Conservation (phyloP, 2,797 vertebrate species). For the Diplodus sargus region DNA sequence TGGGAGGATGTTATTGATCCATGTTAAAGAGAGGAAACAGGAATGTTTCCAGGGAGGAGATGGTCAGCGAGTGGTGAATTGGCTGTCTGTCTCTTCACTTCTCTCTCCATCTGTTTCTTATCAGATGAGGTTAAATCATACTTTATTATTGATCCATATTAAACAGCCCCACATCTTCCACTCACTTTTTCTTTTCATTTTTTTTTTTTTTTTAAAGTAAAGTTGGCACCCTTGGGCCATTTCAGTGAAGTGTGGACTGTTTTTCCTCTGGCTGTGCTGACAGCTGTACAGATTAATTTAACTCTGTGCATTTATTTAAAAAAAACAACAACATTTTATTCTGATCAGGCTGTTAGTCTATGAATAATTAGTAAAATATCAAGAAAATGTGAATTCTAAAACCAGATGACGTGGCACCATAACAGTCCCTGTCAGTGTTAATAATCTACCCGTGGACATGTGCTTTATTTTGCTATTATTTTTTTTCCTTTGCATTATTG, state of each 20-base stretch:
- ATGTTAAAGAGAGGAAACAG: slow-evolving; percentile 66
- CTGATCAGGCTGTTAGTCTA: slow-evolving; percentile 25
- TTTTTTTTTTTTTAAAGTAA: slow-evolving; percentile 29
- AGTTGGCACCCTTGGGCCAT: slow-evolving; percentile 38
- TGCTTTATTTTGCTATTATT: slow-evolving; percentile 40
- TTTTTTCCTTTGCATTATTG: slow-evolving; percentile 38
- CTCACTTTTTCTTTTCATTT: slow-evolving; percentile 9
- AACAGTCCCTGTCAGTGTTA: slow-evolving; percentile 55
- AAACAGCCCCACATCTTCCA: slow-evolving; percentile 37
- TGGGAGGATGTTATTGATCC: slow-evolving; percentile 65
- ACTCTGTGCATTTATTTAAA: slow-evolving; percentile 14
- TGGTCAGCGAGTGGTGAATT: slow-evolving; percentile 25
- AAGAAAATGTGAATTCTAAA: slow-evolving; percentile 17
- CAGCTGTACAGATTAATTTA: slow-evolving; percentile 34
- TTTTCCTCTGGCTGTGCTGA: slow-evolving; percentile 5
- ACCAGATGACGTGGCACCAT: slow-evolving; percentile 18
- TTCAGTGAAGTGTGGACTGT: slow-evolving; percentile 29
- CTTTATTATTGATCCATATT: slow-evolving; percentile 50
- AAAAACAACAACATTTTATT: slow-evolving; percentile 22
- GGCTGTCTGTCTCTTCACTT: slow-evolving; percentile 7
- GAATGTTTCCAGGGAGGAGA: slow-evolving; percentile 50
- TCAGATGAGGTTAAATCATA: slow-evolving; percentile 32
- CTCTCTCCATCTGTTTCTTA: slow-evolving; percentile 22
- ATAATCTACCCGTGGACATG: slow-evolving; percentile 60
- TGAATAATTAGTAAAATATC: slow-evolving; percentile 25